Conservation (phyloP, 2,797 vertebrate species). For the Crocodylus rhombifer region DNA sequence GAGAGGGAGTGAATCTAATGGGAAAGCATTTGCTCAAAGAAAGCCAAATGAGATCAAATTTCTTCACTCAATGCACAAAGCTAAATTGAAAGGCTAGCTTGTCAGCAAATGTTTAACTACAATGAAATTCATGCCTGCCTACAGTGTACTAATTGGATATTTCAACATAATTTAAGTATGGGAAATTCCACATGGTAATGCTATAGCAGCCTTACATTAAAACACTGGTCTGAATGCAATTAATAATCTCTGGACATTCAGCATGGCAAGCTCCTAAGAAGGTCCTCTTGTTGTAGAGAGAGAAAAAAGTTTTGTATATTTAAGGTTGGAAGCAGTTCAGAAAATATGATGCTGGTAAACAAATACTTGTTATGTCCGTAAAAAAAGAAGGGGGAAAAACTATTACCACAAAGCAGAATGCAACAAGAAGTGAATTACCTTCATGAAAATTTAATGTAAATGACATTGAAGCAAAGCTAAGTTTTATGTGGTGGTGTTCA, state of each 20-base stretch:
- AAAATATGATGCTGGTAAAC: conserved; percentile 55
- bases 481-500: conserved; percentile 52
- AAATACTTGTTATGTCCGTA: conserved; percentile 54
- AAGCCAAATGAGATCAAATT: conserved; percentile 86
- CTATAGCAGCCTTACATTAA: conserved; percentile 47
- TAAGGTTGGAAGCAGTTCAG: conserved; percentile 49
- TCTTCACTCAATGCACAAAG: conserved; percentile 79
- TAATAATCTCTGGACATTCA: conserved; percentile 65
- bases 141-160: conserved; percentile 75
- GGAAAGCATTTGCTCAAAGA: conserved; percentile 85
- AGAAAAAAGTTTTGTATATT: conserved; percentile 38
- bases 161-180: conserved; percentile 58
- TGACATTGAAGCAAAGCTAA: conserved; percentile 55
- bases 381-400: background rate
- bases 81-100: conserved; percentile 85
- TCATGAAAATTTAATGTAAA: conserved; percentile 78
- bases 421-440: conserved; percentile 57
- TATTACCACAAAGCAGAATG: conserved; percentile 59
- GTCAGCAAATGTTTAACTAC: conserved; percentile 88
- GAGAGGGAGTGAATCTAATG: conserved; percentile 82
- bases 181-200: conserved; percentile 54
- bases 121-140: conserved; percentile 84
- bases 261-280: conserved; percentile 18
- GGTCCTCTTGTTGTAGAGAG: conserved; percentile 3
- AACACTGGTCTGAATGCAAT: conserved; percentile 46